Evolutionary conservation across 2,797 vertebrate species (phyloP).

Genomic region (Gephyroberyx darwinii): DNA sequence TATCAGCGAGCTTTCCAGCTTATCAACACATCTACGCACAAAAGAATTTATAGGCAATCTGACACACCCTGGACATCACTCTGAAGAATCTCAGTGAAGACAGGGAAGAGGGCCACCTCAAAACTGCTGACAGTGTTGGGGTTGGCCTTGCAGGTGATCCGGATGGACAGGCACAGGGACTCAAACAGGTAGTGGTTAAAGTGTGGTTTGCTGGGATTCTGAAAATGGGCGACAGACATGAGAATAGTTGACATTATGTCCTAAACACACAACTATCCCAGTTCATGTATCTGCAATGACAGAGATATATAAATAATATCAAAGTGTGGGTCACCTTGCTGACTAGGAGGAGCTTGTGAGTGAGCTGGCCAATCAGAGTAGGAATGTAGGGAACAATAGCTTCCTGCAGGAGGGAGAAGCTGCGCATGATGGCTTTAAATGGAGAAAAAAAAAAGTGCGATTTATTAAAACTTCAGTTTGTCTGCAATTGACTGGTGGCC

Average conservation of each 20-base stretch:
- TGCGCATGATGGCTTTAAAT: slow-evolving; percentile 95
- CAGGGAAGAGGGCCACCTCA: slow-evolving; percentile 96
- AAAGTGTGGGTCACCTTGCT: slow-evolving; percentile 89
- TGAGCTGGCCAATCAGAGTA: slow-evolving; percentile 94
- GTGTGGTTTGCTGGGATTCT: slow-evolving; percentile 99
- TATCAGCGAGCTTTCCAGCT: background rate
- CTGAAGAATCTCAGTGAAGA: slow-evolving; percentile 98
- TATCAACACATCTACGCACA: background rate
- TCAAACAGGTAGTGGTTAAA: slow-evolving; percentile 99
- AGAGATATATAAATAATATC: background rate
- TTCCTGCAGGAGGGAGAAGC: slow-evolving; percentile 97
- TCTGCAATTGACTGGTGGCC: background rate
- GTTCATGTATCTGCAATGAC: background rate
- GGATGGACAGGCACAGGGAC: slow-evolving; percentile 94
- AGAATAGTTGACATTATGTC: accelerated
- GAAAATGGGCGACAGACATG: slow-evolving; percentile 45
- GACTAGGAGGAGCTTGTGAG: slow-evolving; percentile 95
- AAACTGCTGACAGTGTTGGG: slow-evolving; percentile 91
- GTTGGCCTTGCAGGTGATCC: slow-evolving; percentile 96
- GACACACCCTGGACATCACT: slow-evolving; percentile 93
- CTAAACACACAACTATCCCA: background rate
- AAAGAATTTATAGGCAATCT: background rate
- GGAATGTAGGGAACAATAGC: slow-evolving; percentile 95
- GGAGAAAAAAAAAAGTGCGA: slow-evolving; percentile 15
- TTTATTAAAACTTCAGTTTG: slow-evolving; percentile 1